Conservation (phyloP, 1,140 invertebrate genomes). For the Drosophila setifemur region DNA sequence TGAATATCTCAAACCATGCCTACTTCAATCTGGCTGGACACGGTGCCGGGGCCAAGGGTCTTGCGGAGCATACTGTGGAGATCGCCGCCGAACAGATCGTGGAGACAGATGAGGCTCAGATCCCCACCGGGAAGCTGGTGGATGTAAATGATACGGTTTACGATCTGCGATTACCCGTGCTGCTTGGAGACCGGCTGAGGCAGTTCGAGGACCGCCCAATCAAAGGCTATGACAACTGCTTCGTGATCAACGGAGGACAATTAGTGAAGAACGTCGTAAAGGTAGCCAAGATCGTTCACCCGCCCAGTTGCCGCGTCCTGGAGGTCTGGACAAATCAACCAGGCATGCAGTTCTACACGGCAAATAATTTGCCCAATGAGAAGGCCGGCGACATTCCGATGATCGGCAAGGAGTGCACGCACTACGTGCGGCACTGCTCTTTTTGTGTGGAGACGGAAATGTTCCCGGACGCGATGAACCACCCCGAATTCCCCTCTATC, state of each 20-base stretch:
- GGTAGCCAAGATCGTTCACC: slow-evolving; percentile 85
- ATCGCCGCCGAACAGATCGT: slow-evolving; percentile 90
- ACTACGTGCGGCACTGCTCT: slow-evolving; percentile 86
- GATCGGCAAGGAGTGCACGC: slow-evolving; percentile 58
- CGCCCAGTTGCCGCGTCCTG: slow-evolving; percentile 87
- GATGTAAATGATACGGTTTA: slow-evolving; percentile 86
- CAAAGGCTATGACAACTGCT: slow-evolving; percentile 90
- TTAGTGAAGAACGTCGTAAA: slow-evolving; percentile 8
- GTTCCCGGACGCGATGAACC: slow-evolving; percentile 94
- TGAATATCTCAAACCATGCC: slow-evolving; percentile 96
- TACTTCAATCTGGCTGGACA: slow-evolving; percentile 97
- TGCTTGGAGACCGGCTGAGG: slow-evolving; percentile 83
- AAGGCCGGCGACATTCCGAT: slow-evolving; percentile 53
- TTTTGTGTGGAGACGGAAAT: slow-evolving; percentile 96
- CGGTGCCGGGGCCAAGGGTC: slow-evolving; percentile 83
- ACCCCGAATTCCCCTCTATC: slow-evolving; percentile 80
- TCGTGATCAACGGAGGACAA: slow-evolving; percentile 84
- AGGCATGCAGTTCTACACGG: slow-evolving; percentile 95
- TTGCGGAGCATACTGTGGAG: slow-evolving; percentile 89
- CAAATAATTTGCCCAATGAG: slow-evolving; percentile 88
- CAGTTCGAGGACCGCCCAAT: slow-evolving; percentile 63
- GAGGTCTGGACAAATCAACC: slow-evolving; percentile 93
- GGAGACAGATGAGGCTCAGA: slow-evolving; percentile 87
- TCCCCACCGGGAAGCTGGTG: slow-evolving; percentile 90
- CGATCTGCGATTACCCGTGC: slow-evolving; percentile 87